Evolutionary conservation across 2,797 vertebrate genomes (phyloP), one percentile per base, ranked within the genome.

Genomic region (Hoplostethus mediterraneus): DNA sequence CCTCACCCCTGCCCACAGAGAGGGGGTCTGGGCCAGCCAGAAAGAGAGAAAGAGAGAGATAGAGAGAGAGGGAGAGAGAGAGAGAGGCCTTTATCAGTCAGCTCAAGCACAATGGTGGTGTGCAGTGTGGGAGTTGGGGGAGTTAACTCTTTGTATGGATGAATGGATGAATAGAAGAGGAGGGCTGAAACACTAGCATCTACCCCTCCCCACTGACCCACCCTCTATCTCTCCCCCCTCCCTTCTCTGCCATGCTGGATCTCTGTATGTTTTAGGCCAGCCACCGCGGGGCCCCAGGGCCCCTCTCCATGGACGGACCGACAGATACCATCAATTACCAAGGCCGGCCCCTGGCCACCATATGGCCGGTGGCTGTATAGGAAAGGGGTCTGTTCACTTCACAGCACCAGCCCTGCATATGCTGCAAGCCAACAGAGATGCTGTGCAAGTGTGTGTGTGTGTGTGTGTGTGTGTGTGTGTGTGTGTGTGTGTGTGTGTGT

Each of bases 251-350:
- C 60, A 82, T 81, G 79, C 76, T 90, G 77, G 88, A 90, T 84
- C 83, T 85, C 89, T 93, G 92, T 92, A 91, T 92, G 89, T 93
- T 93, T 92, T 90, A 90, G 88, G 73, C 84, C 64, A 68, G 68
- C 82, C 86, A 87, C 87, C 75, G 83, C 60, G 60, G 84, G 87
- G 86, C 88, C 90, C 84, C 75, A 38, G 83, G 88, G 90, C 88
- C 87, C 86, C 90, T 90, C 79, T 89, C 80, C 75, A 84, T 76
- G 82, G 89, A 87, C 86, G 76, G 82, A 90, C 75, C 88, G 77
- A 93, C 91, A 94, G 94, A 95, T 94, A 95, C 89, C 92, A 92
- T 95, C 94, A 94, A 94, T 94, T 93, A 91, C 89, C 85, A 89
- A 89, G 74, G 92, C 90, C 80, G 82, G 89, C 84, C 81, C 85